Evolutionary conservation across 2,113 vertebrate species (phyloP), one percentile per base, ranked within the genome.

Genomic region (Phocoena phocoena): DNA sequence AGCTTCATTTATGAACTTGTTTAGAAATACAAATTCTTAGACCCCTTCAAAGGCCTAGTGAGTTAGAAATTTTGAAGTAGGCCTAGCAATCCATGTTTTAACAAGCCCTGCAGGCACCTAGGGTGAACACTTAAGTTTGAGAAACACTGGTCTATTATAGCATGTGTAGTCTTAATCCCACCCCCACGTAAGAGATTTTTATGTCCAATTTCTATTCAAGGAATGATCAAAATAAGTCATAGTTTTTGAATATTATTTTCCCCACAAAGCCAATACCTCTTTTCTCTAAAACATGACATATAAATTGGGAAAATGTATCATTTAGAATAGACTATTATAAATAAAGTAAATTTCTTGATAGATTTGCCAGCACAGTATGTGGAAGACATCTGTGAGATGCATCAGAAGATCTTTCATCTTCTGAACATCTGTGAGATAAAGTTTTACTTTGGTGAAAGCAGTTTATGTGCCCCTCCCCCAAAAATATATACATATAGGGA

Each of bases 381-480:
- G 97, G 96, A 98, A 98, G 97, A 98, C 98, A 98, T 99, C 98
- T 98, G 97, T 98, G 98, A 98, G 96, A 98, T 97, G 93, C 95
- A 98, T 95, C 71, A 96, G 97, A 98, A 99, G 97, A 97, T 98
- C 96, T 98, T 98, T 98, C 97, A 98, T 98, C 97, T 98, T 98
- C 97, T 98, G 98, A 98, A 98, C 98, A 98, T 98, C 97, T 98
- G 98, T 98, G 98, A 98, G 96, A 98, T 97, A 91, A 62, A 99
- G 97, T 98, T 98, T 98, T 98, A 98, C 98, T 98, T 98, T 98
- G 95, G 87, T 96, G 97, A 98, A 98, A 95, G 92, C 95, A 98
- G 97, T 96, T 97, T 95, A 71, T 97, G 81, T 98, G 97, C 96
- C 3, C 44, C 1, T 17, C 1, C 26, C 26, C 3, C 6, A 23